phyloP scores from a whole-genome alignment of 1,140 invertebrate species.

The Drosophila yakuba region DNA sequence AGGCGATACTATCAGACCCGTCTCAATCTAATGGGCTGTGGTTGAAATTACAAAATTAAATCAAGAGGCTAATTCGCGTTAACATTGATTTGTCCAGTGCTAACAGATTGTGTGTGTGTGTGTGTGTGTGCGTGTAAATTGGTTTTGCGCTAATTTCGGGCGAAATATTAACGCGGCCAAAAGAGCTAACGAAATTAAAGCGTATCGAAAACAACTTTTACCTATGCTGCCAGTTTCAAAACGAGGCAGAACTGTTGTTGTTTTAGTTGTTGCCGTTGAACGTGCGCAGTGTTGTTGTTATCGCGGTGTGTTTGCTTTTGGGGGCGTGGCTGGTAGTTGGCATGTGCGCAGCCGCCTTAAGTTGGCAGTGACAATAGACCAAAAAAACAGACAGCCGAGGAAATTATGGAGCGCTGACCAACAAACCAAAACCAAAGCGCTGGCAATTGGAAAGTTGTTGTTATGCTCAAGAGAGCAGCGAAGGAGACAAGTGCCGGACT shows the following conservation, averaged over 20 bases:
- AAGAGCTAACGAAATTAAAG: conserved; percentile 48
- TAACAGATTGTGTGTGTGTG: conserved; percentile 12
- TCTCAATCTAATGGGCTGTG: conserved; percentile 1
- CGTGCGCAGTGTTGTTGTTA: conserved; percentile 29
- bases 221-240: conserved; percentile 59
- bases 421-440: conserved; percentile 60
- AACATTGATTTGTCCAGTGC: conserved; percentile 39
- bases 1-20: conserved; percentile 11
- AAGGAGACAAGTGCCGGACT: conserved; percentile 28
- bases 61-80: conserved; percentile 25
- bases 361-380: conserved; percentile 59
- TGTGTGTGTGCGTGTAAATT: conserved; percentile 7
- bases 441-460: conserved; percentile 75
- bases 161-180: conserved; percentile 47
- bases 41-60: conserved; percentile 56
- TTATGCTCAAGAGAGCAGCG: conserved; percentile 58
- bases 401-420: conserved; percentile 71
- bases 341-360: conserved; percentile 56
- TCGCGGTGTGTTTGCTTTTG: conserved; percentile 25
- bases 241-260: conserved; percentile 59
- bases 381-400: conserved; percentile 36
- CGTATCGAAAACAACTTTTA: conserved; percentile 79
- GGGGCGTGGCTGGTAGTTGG: conserved; percentile 60
- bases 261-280: conserved; percentile 29
- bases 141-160: conserved; percentile 56